Conservation (phyloP, 2,113 vertebrate species). For the Triplophysa dalaica region DNA sequence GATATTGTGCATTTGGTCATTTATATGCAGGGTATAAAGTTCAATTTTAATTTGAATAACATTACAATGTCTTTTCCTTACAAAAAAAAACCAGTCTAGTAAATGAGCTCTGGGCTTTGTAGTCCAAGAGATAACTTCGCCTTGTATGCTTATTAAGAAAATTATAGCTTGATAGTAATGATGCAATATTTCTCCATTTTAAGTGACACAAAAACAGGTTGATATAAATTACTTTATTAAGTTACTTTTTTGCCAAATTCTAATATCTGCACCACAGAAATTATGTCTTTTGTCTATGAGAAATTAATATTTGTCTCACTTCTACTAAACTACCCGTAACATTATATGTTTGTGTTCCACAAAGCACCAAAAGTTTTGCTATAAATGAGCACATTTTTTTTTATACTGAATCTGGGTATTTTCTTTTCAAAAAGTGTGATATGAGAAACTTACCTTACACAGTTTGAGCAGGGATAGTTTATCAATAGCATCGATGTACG, state of each 20-base stretch:
- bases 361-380: constrained; percentile 20
- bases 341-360: constrained; percentile 8
- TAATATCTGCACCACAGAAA: constrained; percentile 45
- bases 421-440: constrained; percentile 31
- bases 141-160: not conserved
- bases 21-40: not conserved
- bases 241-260: constrained; percentile 45
- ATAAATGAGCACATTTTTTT: constrained; percentile 9
- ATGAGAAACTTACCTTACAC: not conserved
- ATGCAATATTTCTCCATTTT: not conserved
- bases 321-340: constrained; percentile 19
- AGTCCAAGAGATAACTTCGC: not conserved
- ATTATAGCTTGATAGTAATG: not conserved
- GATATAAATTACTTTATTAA: not conserved
- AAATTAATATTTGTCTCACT: constrained; percentile 20
- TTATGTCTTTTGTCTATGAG: constrained; percentile 9
- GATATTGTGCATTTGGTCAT: not conserved
- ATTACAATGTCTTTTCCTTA: not conserved
- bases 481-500: not conserved
- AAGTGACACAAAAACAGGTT: not conserved
- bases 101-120: not conserved
- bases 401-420: constrained; percentile 15
- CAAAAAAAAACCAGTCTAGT: not conserved
- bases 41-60: not conserved
- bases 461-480: not conserved